phyloP scores from a whole-genome alignment of 1,140 invertebrate genomes.

The Pomacea maculata region DNA sequence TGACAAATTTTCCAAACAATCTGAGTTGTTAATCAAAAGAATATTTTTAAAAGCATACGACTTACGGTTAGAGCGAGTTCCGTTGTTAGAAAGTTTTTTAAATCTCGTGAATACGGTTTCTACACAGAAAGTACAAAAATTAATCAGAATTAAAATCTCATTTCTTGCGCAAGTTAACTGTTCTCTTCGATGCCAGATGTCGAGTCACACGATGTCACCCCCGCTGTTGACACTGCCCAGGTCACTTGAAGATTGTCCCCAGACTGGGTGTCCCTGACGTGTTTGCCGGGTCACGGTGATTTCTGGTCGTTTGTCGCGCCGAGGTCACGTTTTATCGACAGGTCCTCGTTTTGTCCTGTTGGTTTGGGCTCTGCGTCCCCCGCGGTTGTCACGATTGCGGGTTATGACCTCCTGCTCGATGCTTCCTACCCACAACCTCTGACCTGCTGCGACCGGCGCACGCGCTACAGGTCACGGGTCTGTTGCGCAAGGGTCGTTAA shows the following conservation, averaged over 20 bases:
- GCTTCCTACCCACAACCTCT: no score
- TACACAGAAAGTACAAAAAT: neutral
- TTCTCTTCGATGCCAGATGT: neutral
- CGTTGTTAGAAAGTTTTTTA: neutral
- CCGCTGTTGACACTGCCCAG: neutral
- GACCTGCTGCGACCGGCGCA: no score
- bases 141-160: neutral
- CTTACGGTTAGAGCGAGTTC: neutral
- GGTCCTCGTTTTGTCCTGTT: no score
- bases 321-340: no score
- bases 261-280: neutral
- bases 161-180: neutral
- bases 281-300: neutral
- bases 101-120: no score
- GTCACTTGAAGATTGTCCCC: neutral
- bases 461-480: no score
- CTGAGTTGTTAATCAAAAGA: neutral
- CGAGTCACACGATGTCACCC: neutral
- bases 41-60: neutral
- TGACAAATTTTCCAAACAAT: neutral
- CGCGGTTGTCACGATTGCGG: no score
- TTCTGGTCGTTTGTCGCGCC: no score
- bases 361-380: no score
- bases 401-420: no score
- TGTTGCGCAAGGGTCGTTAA: no score